Evolutionary conservation across 1,140 invertebrate species (phyloP), one percentile per base, ranked within the genome.

Genomic region (Neelides sp.): DNA sequence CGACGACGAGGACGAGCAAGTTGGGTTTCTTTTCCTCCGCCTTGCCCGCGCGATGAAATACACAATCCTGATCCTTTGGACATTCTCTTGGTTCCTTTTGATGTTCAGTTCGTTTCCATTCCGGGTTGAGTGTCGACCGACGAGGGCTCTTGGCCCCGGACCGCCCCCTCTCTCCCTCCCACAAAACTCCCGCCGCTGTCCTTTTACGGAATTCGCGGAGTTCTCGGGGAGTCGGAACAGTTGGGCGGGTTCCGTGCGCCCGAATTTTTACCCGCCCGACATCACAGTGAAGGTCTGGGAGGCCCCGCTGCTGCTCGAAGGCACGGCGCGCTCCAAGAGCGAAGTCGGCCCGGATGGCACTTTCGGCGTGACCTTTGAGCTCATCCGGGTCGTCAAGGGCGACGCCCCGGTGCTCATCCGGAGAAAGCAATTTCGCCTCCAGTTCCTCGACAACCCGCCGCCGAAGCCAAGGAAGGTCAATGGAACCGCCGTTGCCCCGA

Each of bases 351-450:
- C 52, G 8, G 55, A 61, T 50, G 59, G 59, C 17, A 61, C 55
- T 17, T 61, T 45, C 42, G 59, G 59, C 19, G 59, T 61, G 37
- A 61, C 59, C n/a, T 61, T 61, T 55, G 59, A 61, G 39, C 59
- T 61, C 28, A 34, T 46, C 5, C 39, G 50, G 17, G 50, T 61
- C 28, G 52, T 57, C 49, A 61, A 61, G 39, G 59, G 59, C n/a
- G 55, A 57, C 26, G 55, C 55, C 13, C 55, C 55, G 2, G 27
- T 54, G 13, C 47, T 61, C 3, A 35, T 49, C 37, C 52, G 52
- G 19, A 51, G 59, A 47, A 57, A 55, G 44, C 59, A 61, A 57
- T 54, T 61, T 53, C 55, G 59, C 47, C 59, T 61, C 52, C 59
- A 61, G 53, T 61, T 61, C 59, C 59, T 61, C 30, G 52, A 58